These are phyloP conservation scores for Alentia gelatinosa DNA, from an alignment of 2,888 invertebrate genomes.

Conservation along the genomic window DNA sequence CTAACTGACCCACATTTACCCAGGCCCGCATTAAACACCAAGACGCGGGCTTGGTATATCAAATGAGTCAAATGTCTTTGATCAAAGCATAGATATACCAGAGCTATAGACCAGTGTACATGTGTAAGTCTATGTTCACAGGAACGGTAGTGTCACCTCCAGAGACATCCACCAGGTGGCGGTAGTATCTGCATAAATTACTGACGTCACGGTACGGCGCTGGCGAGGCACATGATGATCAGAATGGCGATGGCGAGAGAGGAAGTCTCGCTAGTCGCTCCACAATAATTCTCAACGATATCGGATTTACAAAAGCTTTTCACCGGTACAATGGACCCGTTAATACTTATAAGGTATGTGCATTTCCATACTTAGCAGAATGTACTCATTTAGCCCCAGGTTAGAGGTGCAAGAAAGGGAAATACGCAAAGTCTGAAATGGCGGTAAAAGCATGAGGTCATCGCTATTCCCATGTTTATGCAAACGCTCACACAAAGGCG, in stretches of 20 bases:
- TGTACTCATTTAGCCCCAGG: neutral
- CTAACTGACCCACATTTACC: too few species aligned
- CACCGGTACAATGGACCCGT: neutral
- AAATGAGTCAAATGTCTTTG: too few species aligned
- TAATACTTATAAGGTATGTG: constrained; percentile 29
- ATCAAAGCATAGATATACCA: too few species aligned
- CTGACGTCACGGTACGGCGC: constrained; percentile 27
- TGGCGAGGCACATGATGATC: constrained; percentile 48
- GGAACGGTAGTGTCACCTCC: too few species aligned
- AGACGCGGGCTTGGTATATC: too few species aligned
- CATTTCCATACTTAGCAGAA: neutral
- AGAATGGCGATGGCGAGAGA: constrained; percentile 49
- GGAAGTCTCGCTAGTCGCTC: constrained; percentile 37
- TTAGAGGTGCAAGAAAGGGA: neutral
- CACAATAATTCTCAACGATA: constrained; percentile 43
- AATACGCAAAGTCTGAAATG: constrained; percentile 45
- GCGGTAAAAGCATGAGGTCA: constrained; percentile 53
- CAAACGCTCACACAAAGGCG: constrained; percentile 42
- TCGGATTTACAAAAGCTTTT: constrained; percentile 42
- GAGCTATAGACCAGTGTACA: too few species aligned
- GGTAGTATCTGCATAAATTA: neutral
- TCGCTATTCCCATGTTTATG: constrained; percentile 53
- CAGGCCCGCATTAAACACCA: too few species aligned
- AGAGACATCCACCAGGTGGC: constrained; percentile 25
- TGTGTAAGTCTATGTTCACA: too few species aligned